Percentiles rank a stretch among this genome's conserved stretches.
Conservation (phyloP, 2,113 vertebrate genomes). For the Taxidea taxus region DNA sequence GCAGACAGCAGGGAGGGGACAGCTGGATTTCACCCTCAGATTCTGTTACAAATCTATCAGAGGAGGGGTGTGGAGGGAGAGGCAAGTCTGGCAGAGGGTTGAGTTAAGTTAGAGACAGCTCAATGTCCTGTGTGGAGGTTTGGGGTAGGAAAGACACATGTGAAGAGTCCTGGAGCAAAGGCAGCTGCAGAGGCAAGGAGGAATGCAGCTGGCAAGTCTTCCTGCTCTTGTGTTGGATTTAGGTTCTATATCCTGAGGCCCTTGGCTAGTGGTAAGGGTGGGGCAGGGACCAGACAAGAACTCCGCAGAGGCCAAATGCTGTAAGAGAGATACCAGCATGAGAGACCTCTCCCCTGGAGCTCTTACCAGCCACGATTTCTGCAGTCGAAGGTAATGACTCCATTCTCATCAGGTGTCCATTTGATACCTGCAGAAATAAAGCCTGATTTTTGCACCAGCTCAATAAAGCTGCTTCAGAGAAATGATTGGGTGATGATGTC, state of each 20-base stretch:
- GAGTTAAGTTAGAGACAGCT: background rate
- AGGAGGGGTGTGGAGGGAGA: fast-evolving
- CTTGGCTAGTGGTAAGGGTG: background rate
- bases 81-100: background rate
- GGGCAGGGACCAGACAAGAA: background rate
- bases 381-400: constrained; percentile 96
- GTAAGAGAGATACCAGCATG: background rate
- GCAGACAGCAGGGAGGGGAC: background rate
- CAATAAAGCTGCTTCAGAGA: background rate
- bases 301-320: background rate
- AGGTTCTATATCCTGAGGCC: background rate
- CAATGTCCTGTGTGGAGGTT: background rate
- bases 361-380: constrained; percentile 95
- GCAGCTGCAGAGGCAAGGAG: background rate
- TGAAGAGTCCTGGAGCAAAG: background rate
- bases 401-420: constrained; percentile 94
- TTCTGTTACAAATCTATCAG: background rate
- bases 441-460: background rate
- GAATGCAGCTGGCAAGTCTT: background rate
- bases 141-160: background rate
- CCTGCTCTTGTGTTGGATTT: background rate
- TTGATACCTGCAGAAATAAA: constrained; percentile 88
- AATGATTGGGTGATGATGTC: background rate
- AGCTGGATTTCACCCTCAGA: background rate
- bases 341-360: background rate